Percentiles rank a stretch among this genome's conserved stretches.
These are phyloP conservation scores for Platypus cylindrus DNA, from an alignment of 2,888 invertebrate species.

Conservation along the genomic window DNA sequence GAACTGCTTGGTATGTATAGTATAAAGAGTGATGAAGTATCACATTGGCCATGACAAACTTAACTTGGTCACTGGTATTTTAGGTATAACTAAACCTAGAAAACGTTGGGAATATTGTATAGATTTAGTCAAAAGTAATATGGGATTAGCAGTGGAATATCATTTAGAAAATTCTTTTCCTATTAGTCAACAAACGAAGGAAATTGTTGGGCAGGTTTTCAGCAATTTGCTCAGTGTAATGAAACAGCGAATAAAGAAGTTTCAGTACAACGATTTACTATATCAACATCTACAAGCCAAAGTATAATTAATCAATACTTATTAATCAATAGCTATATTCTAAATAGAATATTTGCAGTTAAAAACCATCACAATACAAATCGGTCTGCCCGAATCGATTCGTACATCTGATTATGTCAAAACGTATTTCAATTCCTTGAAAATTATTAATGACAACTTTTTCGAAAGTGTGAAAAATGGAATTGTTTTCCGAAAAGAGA, in stretches of 20 bases:
- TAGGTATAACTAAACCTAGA: conserved; percentile 23
- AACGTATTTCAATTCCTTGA: conserved; percentile 33
- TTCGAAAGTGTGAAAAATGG: conserved; percentile 40
- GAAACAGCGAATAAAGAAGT: conserved; percentile 20
- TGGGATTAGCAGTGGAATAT: conserved; percentile 38
- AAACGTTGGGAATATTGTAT: conserved; percentile 43
- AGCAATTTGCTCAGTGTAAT: conserved; percentile 21
- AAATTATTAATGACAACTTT: conserved; percentile 39
- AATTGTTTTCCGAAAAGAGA: conserved; percentile 33
- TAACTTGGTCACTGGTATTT: conserved; percentile 8
- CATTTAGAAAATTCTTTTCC: conserved; percentile 30
- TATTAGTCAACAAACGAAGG: conserved; percentile 20
- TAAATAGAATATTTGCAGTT: conserved; percentile 28
- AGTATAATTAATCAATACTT: conserved; percentile 22
- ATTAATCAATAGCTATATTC: conserved; percentile 1
- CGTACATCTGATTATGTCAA: conserved; percentile 30
- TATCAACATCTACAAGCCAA: conserved; percentile 30
- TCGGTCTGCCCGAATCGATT: conserved; percentile 34
- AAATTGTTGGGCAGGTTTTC: conserved; percentile 23
- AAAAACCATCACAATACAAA: conserved; percentile 33
- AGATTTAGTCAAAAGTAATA: conserved; percentile 34
- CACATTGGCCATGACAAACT: not conserved
- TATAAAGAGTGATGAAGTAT: not conserved
- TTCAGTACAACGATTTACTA: conserved; percentile 20
- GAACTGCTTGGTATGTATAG: conserved; percentile 27